These are phyloP conservation scores for Pomacea maculata DNA, from an alignment of 1,140 invertebrate species.

Conservation along the genomic window DNA sequence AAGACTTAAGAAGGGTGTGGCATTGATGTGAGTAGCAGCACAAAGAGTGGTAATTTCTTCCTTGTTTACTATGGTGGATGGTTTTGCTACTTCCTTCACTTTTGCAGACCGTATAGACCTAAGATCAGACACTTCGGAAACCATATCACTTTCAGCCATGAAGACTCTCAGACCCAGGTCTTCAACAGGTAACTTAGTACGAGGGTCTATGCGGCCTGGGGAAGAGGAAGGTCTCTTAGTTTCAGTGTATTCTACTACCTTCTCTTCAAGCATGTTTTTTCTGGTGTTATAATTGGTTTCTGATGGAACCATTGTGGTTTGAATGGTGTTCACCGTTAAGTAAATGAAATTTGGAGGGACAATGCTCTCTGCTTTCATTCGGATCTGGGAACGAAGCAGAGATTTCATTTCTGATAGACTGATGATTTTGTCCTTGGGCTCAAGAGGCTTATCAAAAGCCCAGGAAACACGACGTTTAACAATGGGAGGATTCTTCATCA, in stretches of 20 bases:
- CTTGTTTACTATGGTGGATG: slow-evolving; percentile 33
- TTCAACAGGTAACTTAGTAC: slow-evolving; percentile 56
- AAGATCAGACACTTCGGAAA: slow-evolving; percentile 46
- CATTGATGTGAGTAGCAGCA: slow-evolving; percentile 43
- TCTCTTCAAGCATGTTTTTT: slow-evolving; percentile 42
- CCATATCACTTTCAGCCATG: slow-evolving; percentile 34
- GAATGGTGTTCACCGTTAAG: slow-evolving; percentile 60
- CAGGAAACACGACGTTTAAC: slow-evolving; percentile 57
- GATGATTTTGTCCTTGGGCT: slow-evolving; percentile 54
- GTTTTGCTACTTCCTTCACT: slow-evolving; percentile 38
- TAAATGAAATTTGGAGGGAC: slow-evolving; percentile 64
- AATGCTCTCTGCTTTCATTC: slow-evolving; percentile 53
- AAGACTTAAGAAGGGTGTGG: slow-evolving; percentile 41
- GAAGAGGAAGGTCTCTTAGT: slow-evolving; percentile 58
- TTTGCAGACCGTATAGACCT: slow-evolving; percentile 45
- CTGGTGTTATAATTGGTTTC: slow-evolving; percentile 51
- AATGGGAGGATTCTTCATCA: slow-evolving; percentile 30
- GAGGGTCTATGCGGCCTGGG: slow-evolving; percentile 61
- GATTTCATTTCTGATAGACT: slow-evolving; percentile 61
- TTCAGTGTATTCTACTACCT: slow-evolving; percentile 23
- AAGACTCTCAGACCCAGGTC: slow-evolving; percentile 50
- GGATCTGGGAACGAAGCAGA: slow-evolving; percentile 62
- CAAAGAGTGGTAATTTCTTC: slow-evolving; percentile 50
- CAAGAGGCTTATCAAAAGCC: slow-evolving; percentile 63
- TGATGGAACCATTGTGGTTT: slow-evolving; percentile 49